phyloP scores from a whole-genome alignment of 2,888 invertebrate genomes.

The Tetragonisca angustula region DNA sequence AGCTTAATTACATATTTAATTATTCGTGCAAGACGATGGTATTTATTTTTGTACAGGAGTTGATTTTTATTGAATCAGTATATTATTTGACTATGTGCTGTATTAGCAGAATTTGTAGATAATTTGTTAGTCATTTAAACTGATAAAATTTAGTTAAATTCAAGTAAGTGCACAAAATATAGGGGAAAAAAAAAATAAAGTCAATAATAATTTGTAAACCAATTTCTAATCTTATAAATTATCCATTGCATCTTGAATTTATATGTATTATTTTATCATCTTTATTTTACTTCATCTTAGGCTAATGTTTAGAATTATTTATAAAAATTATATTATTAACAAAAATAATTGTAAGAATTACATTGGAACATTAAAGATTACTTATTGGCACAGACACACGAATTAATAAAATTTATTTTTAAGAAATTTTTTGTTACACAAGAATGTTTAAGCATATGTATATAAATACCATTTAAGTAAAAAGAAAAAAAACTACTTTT shows the following conservation, averaged over 20 bases:
- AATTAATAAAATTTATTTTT: conserved; percentile 12
- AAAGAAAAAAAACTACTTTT: conserved; percentile 11
- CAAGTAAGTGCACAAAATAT: conserved; percentile 19
- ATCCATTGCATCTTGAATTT: conserved; percentile 9
- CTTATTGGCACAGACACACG: conserved; percentile 8
- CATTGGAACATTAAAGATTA: conserved; percentile 37
- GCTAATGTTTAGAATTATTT: conserved; percentile 32
- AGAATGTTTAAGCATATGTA: conserved; percentile 13
- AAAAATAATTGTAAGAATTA: conserved; percentile 39
- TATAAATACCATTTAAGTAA: conserved; percentile 12
- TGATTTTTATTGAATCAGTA: conserved; percentile 64
- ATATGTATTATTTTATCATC: conserved; percentile 18
- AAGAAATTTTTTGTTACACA: conserved; percentile 14
- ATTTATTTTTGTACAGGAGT: conserved; percentile 83
- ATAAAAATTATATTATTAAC: conserved; percentile 35
- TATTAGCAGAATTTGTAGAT: conserved; percentile 57
- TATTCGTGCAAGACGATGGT: conserved; percentile 76
- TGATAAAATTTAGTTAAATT: conserved; percentile 34
- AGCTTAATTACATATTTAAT: conserved; percentile 77
- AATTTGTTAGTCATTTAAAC: conserved; percentile 42
- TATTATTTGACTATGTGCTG: conserved; percentile 53
- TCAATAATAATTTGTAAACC: conserved; percentile 46
- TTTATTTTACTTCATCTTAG: conserved; percentile 30
- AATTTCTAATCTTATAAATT: conserved; percentile 26
- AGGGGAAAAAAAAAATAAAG: conserved; percentile 29